Evolutionary conservation across 64 coral and sea anemone genomes (phyloP).

Genomic region (Orbicella faveolata): DNA sequence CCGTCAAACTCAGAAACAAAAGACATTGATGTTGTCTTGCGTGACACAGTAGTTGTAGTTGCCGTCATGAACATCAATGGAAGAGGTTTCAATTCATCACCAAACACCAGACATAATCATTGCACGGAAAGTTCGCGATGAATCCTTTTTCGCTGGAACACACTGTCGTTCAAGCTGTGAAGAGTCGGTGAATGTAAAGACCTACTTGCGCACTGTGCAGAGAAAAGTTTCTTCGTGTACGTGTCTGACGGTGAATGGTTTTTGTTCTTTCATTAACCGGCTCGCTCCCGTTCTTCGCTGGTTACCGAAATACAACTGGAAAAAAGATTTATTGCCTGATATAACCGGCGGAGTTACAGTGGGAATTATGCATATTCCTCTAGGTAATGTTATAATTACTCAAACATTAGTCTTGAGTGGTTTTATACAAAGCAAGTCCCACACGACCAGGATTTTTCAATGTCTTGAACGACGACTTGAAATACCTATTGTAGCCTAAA

Average conservation of each 20-base stretch:
- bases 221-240: not conserved
- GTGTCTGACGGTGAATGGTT: not conserved
- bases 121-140: not conserved
- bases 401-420: not conserved
- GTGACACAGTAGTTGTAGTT: too few species aligned
- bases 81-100: not conserved
- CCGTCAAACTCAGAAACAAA: too few species aligned
- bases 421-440: too few species aligned
- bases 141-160: not conserved
- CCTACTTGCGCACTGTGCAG: not conserved
- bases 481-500: too few species aligned
- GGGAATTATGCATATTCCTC: conserved; percentile 34
- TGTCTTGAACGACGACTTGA: too few species aligned
- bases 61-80: not conserved
- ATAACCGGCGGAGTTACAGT: not conserved
- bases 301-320: conserved; percentile 16
- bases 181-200: not conserved
- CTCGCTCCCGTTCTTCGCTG: conserved; percentile 32
- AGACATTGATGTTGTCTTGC: too few species aligned
- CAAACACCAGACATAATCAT: conserved; percentile 8
- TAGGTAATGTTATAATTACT: not conserved
- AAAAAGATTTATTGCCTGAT: not conserved
- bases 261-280: not conserved
- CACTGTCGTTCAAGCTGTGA: not conserved
- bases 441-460: too few species aligned